phyloP scores from a whole-genome alignment of 2,888 invertebrate species.

The Megamerina dolium region DNA sequence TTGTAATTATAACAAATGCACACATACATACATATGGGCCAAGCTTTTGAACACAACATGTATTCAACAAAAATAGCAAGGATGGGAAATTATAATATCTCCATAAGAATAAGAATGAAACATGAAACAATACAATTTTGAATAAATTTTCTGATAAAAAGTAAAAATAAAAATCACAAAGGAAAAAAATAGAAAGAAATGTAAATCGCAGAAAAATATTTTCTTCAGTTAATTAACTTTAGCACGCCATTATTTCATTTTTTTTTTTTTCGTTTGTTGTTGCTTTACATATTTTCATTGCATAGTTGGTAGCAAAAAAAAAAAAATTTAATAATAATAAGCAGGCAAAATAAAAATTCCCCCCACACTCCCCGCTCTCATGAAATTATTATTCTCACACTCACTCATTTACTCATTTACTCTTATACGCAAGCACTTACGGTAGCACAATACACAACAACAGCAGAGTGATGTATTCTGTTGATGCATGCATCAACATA shows the following conservation, averaged over 20 bases:
- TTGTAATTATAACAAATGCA: no score
- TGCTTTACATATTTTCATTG: neutral
- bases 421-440: neutral
- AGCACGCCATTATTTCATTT: slow-evolving; percentile 16
- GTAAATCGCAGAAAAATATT: slow-evolving; percentile 9
- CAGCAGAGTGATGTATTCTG: slow-evolving; percentile 4
- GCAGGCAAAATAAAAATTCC: no score
- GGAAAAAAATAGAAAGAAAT: slow-evolving; percentile 5
- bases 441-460: slow-evolving; percentile 7
- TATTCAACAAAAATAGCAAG: no score
- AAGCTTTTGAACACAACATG: no score
- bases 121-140: slow-evolving; percentile 2
- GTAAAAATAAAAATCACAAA: slow-evolving; percentile 6
- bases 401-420: slow-evolving; percentile 5
- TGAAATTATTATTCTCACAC: slow-evolving; percentile 1
- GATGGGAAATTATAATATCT: no score
- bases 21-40: no score
- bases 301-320: no score
- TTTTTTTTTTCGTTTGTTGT: slow-evolving; percentile 1
- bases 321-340: no score
- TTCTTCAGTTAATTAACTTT: slow-evolving; percentile 19
- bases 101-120: slow-evolving; percentile 2
- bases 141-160: slow-evolving; percentile 3
- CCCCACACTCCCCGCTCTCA: neutral
- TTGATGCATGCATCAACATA: no score